phyloP scores from a whole-genome alignment of 2,113 vertebrate species.

The Lepus timidus region DNA sequence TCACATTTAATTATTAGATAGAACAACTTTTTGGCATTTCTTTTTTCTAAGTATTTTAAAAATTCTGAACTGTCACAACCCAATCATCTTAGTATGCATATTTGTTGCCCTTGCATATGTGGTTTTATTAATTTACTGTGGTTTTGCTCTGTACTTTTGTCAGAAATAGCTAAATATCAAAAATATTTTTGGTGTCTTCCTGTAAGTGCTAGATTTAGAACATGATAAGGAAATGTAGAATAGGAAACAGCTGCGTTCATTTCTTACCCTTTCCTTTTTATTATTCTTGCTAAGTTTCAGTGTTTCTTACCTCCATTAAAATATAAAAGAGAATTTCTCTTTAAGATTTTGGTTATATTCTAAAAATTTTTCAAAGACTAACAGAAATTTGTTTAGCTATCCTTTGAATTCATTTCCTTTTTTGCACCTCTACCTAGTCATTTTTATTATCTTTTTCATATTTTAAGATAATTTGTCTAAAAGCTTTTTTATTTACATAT shows the following conservation, averaged over 20 bases:
- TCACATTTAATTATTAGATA: slow-evolving; percentile 39
- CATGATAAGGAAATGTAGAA: slow-evolving; percentile 51
- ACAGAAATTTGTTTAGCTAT: background rate
- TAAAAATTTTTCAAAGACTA: slow-evolving; percentile 53
- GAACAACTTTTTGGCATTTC: slow-evolving; percentile 18
- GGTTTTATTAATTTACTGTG: slow-evolving; percentile 46
- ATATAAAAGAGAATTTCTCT: slow-evolving; percentile 7
- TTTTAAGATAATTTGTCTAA: slow-evolving; percentile 55
- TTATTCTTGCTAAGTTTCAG: slow-evolving; percentile 60
- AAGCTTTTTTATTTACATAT: slow-evolving; percentile 23
- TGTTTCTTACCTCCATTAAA: slow-evolving; percentile 58
- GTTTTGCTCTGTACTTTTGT: slow-evolving; percentile 31
- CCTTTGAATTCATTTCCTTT: slow-evolving; percentile 28
- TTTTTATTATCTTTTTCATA: slow-evolving; percentile 36
- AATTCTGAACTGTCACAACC: background rate
- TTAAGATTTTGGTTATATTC: slow-evolving; percentile 47
- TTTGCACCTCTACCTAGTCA: background rate
- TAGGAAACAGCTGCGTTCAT: slow-evolving; percentile 66
- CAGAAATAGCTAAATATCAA: slow-evolving; percentile 63
- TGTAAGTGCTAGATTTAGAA: slow-evolving; percentile 66
- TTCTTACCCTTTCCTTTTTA: slow-evolving; percentile 44
- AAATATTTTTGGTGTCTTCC: slow-evolving; percentile 66
- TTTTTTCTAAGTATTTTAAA: slow-evolving; percentile 42
- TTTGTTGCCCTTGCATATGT: background rate
- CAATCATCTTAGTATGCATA: slow-evolving; percentile 14